A percentile compares a stretch with the other conserved stretches of the same genome.
Evolutionary conservation across 2,888 invertebrate species (phyloP).

Genomic region (Homarus gammarus): DNA sequence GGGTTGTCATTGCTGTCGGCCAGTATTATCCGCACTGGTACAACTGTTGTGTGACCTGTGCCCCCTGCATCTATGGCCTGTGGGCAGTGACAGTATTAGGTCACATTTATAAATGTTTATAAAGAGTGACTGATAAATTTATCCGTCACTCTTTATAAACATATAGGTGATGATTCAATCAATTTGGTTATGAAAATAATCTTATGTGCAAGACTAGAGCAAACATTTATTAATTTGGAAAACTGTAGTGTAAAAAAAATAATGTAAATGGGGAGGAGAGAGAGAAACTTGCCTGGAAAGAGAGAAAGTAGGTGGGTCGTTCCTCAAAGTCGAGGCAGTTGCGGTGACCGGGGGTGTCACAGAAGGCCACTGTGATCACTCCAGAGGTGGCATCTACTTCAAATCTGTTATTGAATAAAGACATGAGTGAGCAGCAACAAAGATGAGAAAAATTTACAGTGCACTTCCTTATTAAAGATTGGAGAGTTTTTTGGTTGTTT

Average conservation of each 20-base stretch:
- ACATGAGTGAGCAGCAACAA: no score
- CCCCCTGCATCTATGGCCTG: slow-evolving; percentile 93
- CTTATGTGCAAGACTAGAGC: no score
- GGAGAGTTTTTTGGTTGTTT: no score
- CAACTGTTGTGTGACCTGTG: slow-evolving; percentile 87
- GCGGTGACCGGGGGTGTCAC: slow-evolving; percentile 84
- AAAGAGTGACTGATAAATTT: no score
- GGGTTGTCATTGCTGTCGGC: slow-evolving; percentile 93
- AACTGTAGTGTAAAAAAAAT: no score
- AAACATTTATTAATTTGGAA: no score
- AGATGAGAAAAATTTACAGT: no score
- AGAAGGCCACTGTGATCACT: slow-evolving; percentile 88
- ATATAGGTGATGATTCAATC: no score
- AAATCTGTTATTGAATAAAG: slow-evolving; percentile 83
- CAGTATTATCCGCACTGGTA: slow-evolving; percentile 88
- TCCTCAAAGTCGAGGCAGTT: slow-evolving; percentile 92
- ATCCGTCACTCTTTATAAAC: no score
- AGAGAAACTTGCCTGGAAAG: slow-evolving; percentile 85
- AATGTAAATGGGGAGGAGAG: background rate
- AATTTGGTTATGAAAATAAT: background rate
- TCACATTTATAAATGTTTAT: no score
- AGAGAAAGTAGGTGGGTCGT: slow-evolving; percentile 89
- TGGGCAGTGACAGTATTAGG: no score
- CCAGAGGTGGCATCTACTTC: slow-evolving; percentile 89
- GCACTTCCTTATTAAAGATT: no score